Evolutionary conservation across 2,888 invertebrate genomes (phyloP).

Genomic region (Xestia sexstrigata): DNA sequence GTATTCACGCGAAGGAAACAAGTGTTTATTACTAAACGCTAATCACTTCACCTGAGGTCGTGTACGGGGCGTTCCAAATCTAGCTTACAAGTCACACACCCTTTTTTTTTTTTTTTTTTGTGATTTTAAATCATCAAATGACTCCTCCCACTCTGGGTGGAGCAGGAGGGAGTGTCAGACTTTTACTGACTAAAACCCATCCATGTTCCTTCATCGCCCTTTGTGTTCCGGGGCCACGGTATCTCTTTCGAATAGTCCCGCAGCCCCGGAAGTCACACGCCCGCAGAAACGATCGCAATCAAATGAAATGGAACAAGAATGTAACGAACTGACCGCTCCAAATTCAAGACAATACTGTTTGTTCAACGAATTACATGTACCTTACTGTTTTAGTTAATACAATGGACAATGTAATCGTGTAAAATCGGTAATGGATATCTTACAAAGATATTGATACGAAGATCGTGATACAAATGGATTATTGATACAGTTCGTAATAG

Average conservation of each 20-base stretch:
- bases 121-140: no score
- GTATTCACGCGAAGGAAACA: background rate
- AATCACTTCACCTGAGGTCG: background rate
- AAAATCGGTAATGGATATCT: slow-evolving; percentile 65
- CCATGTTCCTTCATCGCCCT: no score
- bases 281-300: slow-evolving; percentile 51
- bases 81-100: slow-evolving; percentile 14
- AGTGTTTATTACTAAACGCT: no score
- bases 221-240: no score
- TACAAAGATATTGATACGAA: slow-evolving; percentile 61
- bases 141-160: no score
- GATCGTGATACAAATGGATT: slow-evolving; percentile 69
- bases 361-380: slow-evolving; percentile 40
- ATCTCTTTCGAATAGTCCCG: no score
- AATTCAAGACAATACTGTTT: slow-evolving; percentile 47
- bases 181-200: no score
- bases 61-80: background rate
- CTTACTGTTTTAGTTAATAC: slow-evolving; percentile 46
- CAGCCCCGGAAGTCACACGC: slow-evolving; percentile 17
- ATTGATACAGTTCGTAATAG: slow-evolving; percentile 77
- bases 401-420: slow-evolving; percentile 56
- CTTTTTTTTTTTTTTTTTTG: no score
- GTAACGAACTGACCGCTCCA: slow-evolving; percentile 46
- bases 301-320: slow-evolving; percentile 50
- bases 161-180: no score